Percentiles rank a stretch among this genome's conserved stretches.
Evolutionary conservation across 2,797 vertebrate species (phyloP).

Genomic region (Rhinogobio ventralis): DNA sequence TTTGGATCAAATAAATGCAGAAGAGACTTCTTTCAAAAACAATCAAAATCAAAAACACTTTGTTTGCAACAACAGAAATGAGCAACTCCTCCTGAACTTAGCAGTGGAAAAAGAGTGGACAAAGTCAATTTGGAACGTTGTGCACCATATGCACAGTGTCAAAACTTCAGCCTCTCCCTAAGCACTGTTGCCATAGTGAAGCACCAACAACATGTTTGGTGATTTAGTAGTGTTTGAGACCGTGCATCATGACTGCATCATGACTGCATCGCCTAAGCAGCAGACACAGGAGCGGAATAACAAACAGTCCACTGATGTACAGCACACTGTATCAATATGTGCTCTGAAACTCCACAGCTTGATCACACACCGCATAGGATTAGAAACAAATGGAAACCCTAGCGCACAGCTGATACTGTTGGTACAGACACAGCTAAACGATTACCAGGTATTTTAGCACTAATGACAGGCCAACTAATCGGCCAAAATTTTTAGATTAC

Average conservation of each 20-base stretch:
- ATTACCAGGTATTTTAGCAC: constrained; percentile 30
- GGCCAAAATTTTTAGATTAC: not conserved
- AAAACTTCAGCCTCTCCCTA: constrained; percentile 8
- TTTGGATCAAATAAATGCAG: no score
- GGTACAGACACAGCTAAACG: not conserved
- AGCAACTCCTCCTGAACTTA: not conserved
- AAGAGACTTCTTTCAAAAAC: no score
- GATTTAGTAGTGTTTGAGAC: constrained; percentile 33
- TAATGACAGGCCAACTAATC: not conserved
- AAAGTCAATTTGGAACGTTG: not conserved
- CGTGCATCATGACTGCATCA: not conserved
- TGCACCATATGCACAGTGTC: constrained; percentile 13
- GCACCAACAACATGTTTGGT: not conserved
- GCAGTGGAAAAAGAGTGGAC: not conserved
- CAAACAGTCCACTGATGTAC: constrained; percentile 8
- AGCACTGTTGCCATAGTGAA: constrained; percentile 40
- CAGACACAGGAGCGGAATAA: constrained; percentile 2
- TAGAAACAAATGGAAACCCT: not conserved
- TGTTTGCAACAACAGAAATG: not conserved
- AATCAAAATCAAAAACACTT: no score
- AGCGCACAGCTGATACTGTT: not conserved
- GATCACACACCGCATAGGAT: not conserved
- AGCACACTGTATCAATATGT: not conserved
- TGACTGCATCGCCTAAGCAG: not conserved
- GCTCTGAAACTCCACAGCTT: constrained; percentile 1